phyloP scores from a whole-genome alignment of 2,113 vertebrate genomes.

The Plotosus lineatus region DNA sequence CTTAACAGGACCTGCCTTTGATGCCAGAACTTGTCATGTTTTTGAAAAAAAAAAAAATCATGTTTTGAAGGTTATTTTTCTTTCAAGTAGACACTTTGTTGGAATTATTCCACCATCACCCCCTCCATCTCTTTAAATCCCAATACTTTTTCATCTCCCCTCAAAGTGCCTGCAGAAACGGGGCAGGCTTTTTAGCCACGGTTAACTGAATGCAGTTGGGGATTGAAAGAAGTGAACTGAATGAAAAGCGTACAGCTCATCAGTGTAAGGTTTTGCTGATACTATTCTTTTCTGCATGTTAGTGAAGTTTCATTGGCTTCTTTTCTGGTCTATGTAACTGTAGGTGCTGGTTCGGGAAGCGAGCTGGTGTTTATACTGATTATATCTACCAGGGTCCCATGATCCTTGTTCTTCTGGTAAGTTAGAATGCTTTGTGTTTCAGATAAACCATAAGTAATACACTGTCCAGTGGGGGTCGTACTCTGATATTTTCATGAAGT shows the following conservation, averaged over 20 bases:
- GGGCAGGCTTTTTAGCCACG: neutral
- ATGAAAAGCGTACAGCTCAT: neutral
- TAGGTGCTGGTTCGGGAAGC: slow-evolving; percentile 99
- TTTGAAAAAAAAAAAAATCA: neutral
- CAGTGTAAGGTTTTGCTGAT: neutral
- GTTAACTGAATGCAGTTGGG: neutral
- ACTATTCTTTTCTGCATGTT: neutral
- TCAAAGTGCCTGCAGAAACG: slow-evolving; percentile 8
- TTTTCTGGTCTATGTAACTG: slow-evolving; percentile 41
- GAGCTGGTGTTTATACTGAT: slow-evolving; percentile 89
- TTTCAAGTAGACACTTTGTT: neutral
- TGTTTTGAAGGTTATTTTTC: slow-evolving; percentile 6
- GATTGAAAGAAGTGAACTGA: slow-evolving; percentile 2
- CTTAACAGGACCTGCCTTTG: neutral
- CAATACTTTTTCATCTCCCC: slow-evolving; percentile 2
- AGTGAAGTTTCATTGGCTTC: neutral
- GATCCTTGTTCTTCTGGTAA: slow-evolving; percentile 96
- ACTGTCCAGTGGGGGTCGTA: too few species aligned
- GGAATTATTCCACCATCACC: neutral
- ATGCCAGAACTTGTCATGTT: neutral
- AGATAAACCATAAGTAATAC: too few species aligned
- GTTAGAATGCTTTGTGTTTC: neutral
- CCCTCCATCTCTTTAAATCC: neutral
- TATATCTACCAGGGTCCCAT: slow-evolving; percentile 99
- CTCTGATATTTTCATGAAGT: too few species aligned